Evolutionary conservation across 2,113 vertebrate species (phyloP).

Genomic region (Pyxicephalus adspersus): DNA sequence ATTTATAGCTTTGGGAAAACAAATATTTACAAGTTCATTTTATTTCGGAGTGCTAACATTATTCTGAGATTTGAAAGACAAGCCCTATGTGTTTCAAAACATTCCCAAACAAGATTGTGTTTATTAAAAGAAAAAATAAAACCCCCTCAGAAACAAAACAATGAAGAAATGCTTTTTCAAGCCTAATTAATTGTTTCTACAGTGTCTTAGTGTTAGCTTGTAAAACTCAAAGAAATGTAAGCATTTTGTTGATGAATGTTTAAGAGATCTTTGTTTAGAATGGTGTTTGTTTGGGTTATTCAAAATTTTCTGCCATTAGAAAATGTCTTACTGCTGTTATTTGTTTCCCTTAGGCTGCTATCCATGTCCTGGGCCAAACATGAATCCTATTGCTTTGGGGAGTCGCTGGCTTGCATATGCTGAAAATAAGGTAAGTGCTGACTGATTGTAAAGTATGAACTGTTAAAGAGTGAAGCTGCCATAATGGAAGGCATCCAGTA

Average conservation of each 20-base stretch:
- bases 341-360: conserved; percentile 86
- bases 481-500: neutral
- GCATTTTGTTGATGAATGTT: conserved; percentile 60
- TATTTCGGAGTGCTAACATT: conserved; percentile 51
- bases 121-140: conserved; percentile 55
- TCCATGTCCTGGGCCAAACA: conserved; percentile 93
- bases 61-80: conserved; percentile 52
- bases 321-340: conserved; percentile 63
- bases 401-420: conserved; percentile 96
- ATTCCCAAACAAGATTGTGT: conserved; percentile 53
- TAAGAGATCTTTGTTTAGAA: conserved; percentile 62
- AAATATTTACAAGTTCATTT: conserved; percentile 51
- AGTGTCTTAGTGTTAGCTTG: conserved; percentile 67
- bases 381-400: conserved; percentile 94
- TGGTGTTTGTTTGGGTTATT: conserved; percentile 64
- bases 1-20: conserved; percentile 48
- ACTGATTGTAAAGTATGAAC: conserved; percentile 13
- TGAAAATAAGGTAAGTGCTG: conserved; percentile 90
- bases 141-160: conserved; percentile 41
- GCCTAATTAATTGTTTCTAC: conserved; percentile 63
- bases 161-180: conserved; percentile 61
- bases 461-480: conserved; percentile 1
- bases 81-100: conserved; percentile 48
- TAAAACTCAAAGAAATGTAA: conserved; percentile 63
- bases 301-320: conserved; percentile 59